These are phyloP conservation scores for Ctena decussata DNA, from an alignment of 2,888 invertebrate genomes.

Conservation along the genomic window DNA sequence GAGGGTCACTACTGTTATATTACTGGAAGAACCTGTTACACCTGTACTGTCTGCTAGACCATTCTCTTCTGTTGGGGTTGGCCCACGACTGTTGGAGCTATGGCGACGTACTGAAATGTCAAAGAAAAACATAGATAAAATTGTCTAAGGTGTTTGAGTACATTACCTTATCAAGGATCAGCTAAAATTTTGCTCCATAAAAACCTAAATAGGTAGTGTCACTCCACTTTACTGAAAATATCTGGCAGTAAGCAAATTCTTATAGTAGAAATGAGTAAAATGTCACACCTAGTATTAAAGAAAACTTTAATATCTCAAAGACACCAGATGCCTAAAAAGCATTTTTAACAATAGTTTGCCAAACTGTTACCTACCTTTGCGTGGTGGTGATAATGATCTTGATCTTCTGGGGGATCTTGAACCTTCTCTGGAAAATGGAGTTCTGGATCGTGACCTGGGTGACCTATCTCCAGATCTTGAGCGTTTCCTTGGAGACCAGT, in stretches of 20 bases:
- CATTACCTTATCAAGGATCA: too few relatives aligned
- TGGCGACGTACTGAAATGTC: constrained; percentile 46
- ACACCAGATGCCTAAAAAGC: too few relatives aligned
- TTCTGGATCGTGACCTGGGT: constrained; percentile 60
- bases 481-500: constrained; percentile 71
- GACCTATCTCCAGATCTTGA: constrained; percentile 45
- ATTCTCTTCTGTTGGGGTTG: constrained; percentile 81
- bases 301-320: too few relatives aligned
- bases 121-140: neutral
- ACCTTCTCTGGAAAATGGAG: constrained; percentile 24
- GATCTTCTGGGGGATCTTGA: constrained; percentile 49
- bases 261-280: too few relatives aligned
- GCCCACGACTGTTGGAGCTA: constrained; percentile 79
- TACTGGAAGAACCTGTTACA: constrained; percentile 51
- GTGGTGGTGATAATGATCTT: constrained; percentile 55
- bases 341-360: too few relatives aligned
- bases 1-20: constrained; percentile 50
- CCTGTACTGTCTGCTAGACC: constrained; percentile 65
- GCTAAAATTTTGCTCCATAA: too few relatives aligned
- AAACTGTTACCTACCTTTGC: too few relatives aligned
- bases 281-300: too few relatives aligned
- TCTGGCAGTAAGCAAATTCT: too few relatives aligned
- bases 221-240: too few relatives aligned
- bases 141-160: too few relatives aligned
- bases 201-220: too few relatives aligned